Percentiles rank a stretch among this genome's conserved stretches.
Conservation (phyloP, 2,113 vertebrate species). For the Campylorhamphus procurvoides region DNA sequence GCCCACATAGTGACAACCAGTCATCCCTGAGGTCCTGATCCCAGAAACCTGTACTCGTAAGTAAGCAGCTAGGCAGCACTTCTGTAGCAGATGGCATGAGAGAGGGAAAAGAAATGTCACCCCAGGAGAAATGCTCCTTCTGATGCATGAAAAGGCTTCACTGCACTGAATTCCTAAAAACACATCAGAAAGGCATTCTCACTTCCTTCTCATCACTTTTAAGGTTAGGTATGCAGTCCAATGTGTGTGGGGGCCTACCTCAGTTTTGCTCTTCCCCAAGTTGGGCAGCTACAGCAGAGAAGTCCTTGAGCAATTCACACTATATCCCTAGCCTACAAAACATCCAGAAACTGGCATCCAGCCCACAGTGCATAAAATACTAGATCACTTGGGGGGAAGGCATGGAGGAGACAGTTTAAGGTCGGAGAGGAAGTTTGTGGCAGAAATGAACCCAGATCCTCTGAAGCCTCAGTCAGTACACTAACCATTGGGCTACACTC, state of each 20-base stretch:
- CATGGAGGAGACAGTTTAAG: background rate
- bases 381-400: background rate
- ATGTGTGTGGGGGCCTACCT: rapidly evolving
- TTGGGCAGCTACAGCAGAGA: background rate
- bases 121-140: background rate
- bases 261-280: background rate
- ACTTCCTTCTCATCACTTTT: background rate
- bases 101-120: background rate
- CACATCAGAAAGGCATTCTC: background rate
- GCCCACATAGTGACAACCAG: rapidly evolving
- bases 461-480: background rate
- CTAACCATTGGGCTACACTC: background rate
- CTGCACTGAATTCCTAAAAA: background rate
- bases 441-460: background rate
- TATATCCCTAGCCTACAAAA: background rate
- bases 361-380: rapidly evolving
- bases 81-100: background rate
- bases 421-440: background rate
- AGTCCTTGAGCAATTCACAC: background rate
- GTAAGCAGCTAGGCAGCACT: background rate
- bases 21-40: background rate
- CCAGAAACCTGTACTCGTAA: background rate
- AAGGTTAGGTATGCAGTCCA: background rate
- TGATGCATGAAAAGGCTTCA: background rate
- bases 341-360: background rate